phyloP scores from a whole-genome alignment of 2,797 vertebrate species.

The Spea hammondii region DNA sequence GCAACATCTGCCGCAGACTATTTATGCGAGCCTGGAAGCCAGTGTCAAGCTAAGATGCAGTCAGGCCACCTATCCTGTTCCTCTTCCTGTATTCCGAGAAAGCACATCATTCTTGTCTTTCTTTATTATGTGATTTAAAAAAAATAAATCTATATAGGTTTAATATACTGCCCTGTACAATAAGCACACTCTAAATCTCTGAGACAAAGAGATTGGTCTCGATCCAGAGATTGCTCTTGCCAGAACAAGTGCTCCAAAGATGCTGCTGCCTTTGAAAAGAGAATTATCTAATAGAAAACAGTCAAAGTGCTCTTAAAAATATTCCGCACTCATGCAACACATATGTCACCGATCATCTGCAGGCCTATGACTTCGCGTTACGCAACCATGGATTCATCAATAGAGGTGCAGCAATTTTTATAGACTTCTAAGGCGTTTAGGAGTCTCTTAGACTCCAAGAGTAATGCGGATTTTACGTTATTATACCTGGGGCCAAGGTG shows the following conservation, averaged over 20 bases:
- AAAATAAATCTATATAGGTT: constrained; percentile 4
- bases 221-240: constrained; percentile 11
- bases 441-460: too few relatives aligned
- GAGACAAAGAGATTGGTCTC: constrained; percentile 9
- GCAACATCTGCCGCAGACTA: too few relatives aligned
- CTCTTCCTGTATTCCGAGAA: background rate
- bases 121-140: background rate
- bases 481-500: too few relatives aligned
- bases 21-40: background rate
- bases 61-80: background rate
- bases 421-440: too few relatives aligned
- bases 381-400: constrained; percentile 2
- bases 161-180: constrained; percentile 3
- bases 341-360: constrained; percentile 35
- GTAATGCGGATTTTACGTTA: too few relatives aligned
- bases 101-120: background rate
- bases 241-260: constrained; percentile 30
- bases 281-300: constrained; percentile 36
- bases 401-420: background rate
- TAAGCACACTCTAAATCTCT: background rate
- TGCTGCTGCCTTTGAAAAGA: constrained; percentile 16
- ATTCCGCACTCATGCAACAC: constrained; percentile 32
- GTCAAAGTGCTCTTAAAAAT: constrained; percentile 28
- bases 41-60: background rate
- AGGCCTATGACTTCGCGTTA: constrained; percentile 18